phyloP scores from a whole-genome alignment of 2,888 invertebrate genomes.

The Galeopsomyia nigrocyanea region DNA sequence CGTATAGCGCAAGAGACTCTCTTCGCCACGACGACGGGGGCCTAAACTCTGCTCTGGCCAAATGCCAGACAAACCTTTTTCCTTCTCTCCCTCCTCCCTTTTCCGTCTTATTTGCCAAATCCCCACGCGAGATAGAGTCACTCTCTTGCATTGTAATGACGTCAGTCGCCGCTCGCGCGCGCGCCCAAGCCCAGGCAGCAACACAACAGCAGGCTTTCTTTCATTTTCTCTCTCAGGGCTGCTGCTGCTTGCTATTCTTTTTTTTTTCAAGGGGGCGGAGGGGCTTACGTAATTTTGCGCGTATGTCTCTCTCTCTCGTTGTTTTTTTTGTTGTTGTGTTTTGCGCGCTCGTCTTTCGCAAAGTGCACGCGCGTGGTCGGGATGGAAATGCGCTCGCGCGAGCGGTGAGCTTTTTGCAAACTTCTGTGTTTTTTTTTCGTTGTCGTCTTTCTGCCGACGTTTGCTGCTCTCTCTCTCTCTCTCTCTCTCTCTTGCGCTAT shows the following conservation, averaged over 20 bases:
- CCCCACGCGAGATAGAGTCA: conserved; percentile 52
- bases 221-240: background rate
- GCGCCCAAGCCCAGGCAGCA: background rate
- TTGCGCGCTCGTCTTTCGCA: no score
- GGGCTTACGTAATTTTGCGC: no score
- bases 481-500: no score
- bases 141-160: conserved; percentile 44
- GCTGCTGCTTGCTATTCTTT: background rate
- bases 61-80: background rate
- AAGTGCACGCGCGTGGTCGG: no score
- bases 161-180: conserved; percentile 21
- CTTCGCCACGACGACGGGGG: background rate
- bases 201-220: conserved; percentile 13
- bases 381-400: no score
- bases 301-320: no score
- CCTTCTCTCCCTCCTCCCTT: conserved; percentile 29
- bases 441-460: no score
- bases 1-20: background rate
- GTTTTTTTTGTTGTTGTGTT: no score
- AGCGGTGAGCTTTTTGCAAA: no score
- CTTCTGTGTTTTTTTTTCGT: no score
- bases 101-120: conserved; percentile 56
- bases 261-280: background rate
- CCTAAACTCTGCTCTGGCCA: background rate
- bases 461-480: no score